phyloP scores from a whole-genome alignment of 2,113 vertebrate genomes.

The Tenrec ecaudatus region DNA sequence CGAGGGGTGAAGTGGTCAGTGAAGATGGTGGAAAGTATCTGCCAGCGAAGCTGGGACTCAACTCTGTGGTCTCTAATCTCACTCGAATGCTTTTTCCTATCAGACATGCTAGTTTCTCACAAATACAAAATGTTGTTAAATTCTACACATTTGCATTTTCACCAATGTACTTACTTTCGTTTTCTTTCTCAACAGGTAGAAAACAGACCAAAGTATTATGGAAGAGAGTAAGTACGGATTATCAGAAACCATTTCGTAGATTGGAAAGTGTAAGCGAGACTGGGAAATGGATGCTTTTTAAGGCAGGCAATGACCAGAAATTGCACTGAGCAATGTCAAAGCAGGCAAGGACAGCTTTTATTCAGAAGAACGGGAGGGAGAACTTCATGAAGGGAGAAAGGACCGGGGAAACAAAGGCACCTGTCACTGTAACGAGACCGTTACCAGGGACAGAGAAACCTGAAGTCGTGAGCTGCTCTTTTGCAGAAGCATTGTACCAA shows the following conservation, averaged over 20 bases:
- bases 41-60: not conserved
- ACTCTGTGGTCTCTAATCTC: slow-evolving; percentile 15
- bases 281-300: slow-evolving; percentile 43
- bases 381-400: not conserved
- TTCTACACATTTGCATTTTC: slow-evolving; percentile 59
- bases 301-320: not conserved
- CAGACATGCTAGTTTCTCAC: slow-evolving; percentile 37
- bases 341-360: not conserved
- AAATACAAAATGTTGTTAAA: slow-evolving; percentile 43
- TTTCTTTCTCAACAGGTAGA: slow-evolving; percentile 91
- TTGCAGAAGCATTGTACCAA: too few species aligned
- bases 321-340: not conserved
- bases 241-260: slow-evolving; percentile 56
- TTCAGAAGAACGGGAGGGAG: not conserved
- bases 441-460: not conserved
- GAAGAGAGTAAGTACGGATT: slow-evolving; percentile 96
- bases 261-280: slow-evolving; percentile 53
- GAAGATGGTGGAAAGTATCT: not conserved
- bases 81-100: not conserved
- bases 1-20: not conserved
- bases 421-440: not conserved
- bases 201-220: slow-evolving; percentile 98
- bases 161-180: slow-evolving; percentile 63
- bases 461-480: not conserved
- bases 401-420: not conserved